Evolutionary conservation across 2,888 invertebrate genomes (phyloP), one percentile per base, ranked within the genome.

Genomic region (Pyrochroa serraticornis): DNA sequence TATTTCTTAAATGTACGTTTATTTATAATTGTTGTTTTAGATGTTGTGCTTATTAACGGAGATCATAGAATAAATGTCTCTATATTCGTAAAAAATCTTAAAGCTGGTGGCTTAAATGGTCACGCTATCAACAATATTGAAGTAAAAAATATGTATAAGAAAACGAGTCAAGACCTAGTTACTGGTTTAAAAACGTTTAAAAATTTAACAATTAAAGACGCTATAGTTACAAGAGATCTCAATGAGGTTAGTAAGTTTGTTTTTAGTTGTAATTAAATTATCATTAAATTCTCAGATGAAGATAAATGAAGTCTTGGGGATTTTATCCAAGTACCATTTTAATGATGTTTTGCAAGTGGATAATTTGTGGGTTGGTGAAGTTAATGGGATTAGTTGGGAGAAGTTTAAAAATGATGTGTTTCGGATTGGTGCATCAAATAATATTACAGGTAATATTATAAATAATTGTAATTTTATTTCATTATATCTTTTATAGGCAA

Each of bases 381-480:
- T 79, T 34, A 72, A 78, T 64, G 67, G 63, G 7, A 64, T 78
- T 3, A 51, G 71, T 44, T 78, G 75, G 76, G 52, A 72, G n/a
- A 58, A 62, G 7, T 77, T 79, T 48, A 68, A 64, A 54, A 49
- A 71, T 22, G 71, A 72, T 0, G 66, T 75, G 31, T 77, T 76
- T 60, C 68, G 66, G 44, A 64, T 72, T 47, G 74, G 73, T 7
- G 38, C 55, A 30, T 60, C 63, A 8, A 56, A 58, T 8, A 60
- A 45, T 13, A 71, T 73, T 58, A 62, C 55, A 66, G 75, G 73
- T 71, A 62, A 13, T 5, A 5, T 22, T 22, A 43, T 33, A 43
- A 43, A 13, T 34, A 10, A 37, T 36, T 39, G 7, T 9, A 50
- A 13, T 14, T 42, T 51, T 58, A 41, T 34, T 31, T n/a, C 30